phyloP scores from a whole-genome alignment of 1,140 invertebrate species.

The Medauroidea extradentata region DNA sequence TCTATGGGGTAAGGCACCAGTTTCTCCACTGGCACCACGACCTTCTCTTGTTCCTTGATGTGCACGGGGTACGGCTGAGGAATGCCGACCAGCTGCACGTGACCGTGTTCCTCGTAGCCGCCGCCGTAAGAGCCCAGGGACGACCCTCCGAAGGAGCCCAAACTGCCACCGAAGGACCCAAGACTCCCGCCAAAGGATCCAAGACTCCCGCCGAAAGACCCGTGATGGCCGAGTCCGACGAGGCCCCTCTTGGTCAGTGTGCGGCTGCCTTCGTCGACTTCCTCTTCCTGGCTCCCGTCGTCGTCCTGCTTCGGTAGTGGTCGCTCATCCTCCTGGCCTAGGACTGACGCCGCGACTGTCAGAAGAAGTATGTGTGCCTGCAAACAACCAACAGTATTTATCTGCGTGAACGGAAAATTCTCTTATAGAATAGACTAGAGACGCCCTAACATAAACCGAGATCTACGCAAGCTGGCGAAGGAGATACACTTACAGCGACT shows the following conservation, averaged over 20 bases:
- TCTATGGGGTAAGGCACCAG: not conserved
- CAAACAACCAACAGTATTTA: no score
- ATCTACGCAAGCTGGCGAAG: no score
- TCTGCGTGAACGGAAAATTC: no score
- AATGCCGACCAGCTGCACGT: not conserved
- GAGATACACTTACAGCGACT: no score
- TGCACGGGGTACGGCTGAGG: constrained; percentile 2
- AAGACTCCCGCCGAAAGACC: not conserved
- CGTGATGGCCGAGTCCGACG: not conserved
- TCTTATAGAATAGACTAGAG: no score
- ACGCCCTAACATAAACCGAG: no score
- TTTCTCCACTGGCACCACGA: not conserved
- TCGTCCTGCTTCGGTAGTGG: not conserved
- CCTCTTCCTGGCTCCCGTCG: not conserved
- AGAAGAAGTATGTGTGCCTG: not conserved
- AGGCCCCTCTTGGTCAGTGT: not conserved
- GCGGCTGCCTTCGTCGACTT: not conserved
- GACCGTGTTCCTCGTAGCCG: not conserved
- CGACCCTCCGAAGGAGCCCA: not conserved
- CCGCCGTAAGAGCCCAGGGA: not conserved
- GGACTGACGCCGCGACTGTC: not conserved
- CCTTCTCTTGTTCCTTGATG: not conserved
- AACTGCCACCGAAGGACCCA: not conserved
- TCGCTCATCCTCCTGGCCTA: not conserved
- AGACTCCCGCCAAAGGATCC: not conserved